phyloP scores from a whole-genome alignment of 2,888 invertebrate species.

The Geotrupes spiniger region DNA sequence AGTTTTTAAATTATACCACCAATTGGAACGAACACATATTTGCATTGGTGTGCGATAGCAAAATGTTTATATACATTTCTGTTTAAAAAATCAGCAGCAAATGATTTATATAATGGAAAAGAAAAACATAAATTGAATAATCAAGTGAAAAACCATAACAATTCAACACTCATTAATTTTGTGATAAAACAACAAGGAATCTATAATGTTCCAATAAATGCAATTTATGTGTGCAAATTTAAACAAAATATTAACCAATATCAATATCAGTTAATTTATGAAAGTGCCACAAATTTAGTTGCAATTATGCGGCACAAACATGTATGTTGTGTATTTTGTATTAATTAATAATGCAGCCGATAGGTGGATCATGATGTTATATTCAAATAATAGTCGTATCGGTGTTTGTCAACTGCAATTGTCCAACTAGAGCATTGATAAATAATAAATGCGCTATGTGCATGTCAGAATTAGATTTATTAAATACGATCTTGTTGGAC shows the following conservation, averaged over 20 bases:
- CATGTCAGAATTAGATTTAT: slow-evolving; percentile 47
- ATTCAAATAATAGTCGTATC: slow-evolving; percentile 47
- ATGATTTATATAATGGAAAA: slow-evolving; percentile 5
- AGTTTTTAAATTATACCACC: too few species aligned
- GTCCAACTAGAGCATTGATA: slow-evolving; percentile 43
- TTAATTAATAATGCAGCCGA: slow-evolving; percentile 46
- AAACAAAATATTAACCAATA: slow-evolving; percentile 48
- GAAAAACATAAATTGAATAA: slow-evolving; percentile 8
- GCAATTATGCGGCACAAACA: slow-evolving; percentile 48
- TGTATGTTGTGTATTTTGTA: slow-evolving; percentile 43
- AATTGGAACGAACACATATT: too few species aligned
- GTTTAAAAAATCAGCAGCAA: neutral
- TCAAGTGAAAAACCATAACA: slow-evolving; percentile 7
- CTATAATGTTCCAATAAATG: slow-evolving; percentile 38
- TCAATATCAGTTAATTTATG: slow-evolving; percentile 49
- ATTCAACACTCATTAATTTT: slow-evolving; percentile 11
- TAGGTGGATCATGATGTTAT: slow-evolving; percentile 46
- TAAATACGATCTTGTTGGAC: slow-evolving; percentile 39
- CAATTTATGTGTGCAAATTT: slow-evolving; percentile 45
- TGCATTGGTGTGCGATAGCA: too few species aligned
- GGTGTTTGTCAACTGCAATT: slow-evolving; percentile 48
- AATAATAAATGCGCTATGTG: slow-evolving; percentile 46
- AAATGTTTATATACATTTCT: too few species aligned
- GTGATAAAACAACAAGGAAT: slow-evolving; percentile 32
- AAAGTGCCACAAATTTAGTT: slow-evolving; percentile 48